These are phyloP conservation scores for Anoplopoma fimbria DNA, from an alignment of 2,113 vertebrate genomes.

Conservation along the genomic window DNA sequence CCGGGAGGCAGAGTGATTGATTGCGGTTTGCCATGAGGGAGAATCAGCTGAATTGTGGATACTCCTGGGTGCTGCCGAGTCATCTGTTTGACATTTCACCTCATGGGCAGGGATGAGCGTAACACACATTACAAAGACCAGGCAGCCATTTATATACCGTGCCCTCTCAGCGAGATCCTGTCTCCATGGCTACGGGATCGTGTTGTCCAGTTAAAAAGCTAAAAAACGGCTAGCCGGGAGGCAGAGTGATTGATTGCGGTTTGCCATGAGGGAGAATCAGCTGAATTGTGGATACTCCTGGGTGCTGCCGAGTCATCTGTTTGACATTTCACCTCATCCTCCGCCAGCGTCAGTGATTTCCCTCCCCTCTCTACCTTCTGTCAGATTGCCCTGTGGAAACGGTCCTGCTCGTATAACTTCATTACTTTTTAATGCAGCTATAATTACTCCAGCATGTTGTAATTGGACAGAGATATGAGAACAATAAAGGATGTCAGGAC, in stretches of 20 bases:
- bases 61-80: slow-evolving; percentile 48
- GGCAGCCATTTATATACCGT: slow-evolving; percentile 51
- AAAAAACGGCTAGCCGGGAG: slow-evolving; percentile 60
- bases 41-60: slow-evolving; percentile 42
- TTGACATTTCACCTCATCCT: slow-evolving; percentile 70
- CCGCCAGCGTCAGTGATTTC: slow-evolving; percentile 9
- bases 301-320: slow-evolving; percentile 54
- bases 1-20: slow-evolving; percentile 64
- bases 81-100: slow-evolving; percentile 73
- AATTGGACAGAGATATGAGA: slow-evolving; percentile 81
- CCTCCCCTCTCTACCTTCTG: slow-evolving; percentile 56
- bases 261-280: slow-evolving; percentile 44
- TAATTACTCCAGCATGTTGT: slow-evolving; percentile 83
- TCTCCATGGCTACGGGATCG: slow-evolving; percentile 71
- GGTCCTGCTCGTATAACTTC: slow-evolving; percentile 82
- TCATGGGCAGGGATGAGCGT: slow-evolving; percentile 52
- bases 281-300: slow-evolving; percentile 37
- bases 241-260: slow-evolving; percentile 61
- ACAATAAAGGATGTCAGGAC: slow-evolving; percentile 82
- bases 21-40: slow-evolving; percentile 43
- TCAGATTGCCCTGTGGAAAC: slow-evolving; percentile 76
- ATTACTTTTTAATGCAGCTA: slow-evolving; percentile 86
- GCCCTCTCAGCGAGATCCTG: slow-evolving; percentile 50
- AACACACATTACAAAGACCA: slow-evolving; percentile 50
- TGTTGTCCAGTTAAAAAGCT: slow-evolving; percentile 67